Evolutionary conservation across 37 sponge, comb jelly and placozoan species (phyloP).

Genomic region (Beroe forskalii): DNA sequence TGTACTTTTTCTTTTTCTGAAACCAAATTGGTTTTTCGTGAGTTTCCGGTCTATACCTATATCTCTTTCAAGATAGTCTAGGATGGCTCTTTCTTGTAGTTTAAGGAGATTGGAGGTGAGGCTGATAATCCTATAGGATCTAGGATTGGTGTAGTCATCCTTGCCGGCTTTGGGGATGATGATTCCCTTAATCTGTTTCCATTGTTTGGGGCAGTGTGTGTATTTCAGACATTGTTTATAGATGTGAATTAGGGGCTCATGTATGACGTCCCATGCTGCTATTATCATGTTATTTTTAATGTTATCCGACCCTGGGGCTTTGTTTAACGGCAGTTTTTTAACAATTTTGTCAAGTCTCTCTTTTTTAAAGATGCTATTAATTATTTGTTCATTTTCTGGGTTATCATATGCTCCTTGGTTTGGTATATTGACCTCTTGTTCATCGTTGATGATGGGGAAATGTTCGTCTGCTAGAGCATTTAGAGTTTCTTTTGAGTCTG

Average conservation of each 20-base stretch:
- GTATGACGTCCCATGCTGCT: neutral
- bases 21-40: too few relatives aligned
- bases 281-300: neutral
- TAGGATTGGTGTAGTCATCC: neutral
- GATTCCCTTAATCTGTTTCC: neutral
- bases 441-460: neutral
- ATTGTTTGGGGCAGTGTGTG: neutral
- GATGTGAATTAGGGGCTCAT: neutral
- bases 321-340: neutral
- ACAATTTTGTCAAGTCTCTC: neutral
- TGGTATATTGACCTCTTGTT: neutral
- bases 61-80: too few relatives aligned
- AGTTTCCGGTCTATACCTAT: neutral
- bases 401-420: neutral
- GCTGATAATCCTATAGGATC: neutral
- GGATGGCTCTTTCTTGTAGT: too few relatives aligned
- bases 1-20: neutral
- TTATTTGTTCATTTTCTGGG: neutral
- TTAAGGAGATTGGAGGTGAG: too few relatives aligned
- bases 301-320: neutral
- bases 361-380: too few relatives aligned
- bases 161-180: neutral
- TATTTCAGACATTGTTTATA: neutral
- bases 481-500: neutral
- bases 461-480: neutral